phyloP scores from a whole-genome alignment of 2,113 vertebrate genomes.

The Aspidoscelis tigris region DNA sequence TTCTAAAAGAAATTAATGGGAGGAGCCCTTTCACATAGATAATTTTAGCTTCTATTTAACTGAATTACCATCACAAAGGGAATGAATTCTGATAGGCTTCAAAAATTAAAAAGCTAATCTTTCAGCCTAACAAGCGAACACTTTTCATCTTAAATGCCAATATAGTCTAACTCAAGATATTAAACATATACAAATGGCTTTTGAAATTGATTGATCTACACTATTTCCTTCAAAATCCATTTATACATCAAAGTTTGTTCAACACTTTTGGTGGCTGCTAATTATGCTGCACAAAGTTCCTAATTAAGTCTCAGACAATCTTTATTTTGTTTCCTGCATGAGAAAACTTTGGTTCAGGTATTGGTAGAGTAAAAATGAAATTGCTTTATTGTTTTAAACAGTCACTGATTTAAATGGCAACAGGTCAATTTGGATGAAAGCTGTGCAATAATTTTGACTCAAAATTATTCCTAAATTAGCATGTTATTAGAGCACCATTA shows the following conservation, averaged over 20 bases:
- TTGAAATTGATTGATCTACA: background rate
- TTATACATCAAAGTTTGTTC: background rate
- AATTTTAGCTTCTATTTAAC: conserved; percentile 47
- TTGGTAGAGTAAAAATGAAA: conserved; percentile 20
- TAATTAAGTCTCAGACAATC: conserved; percentile 53
- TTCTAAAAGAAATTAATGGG: conserved; percentile 47
- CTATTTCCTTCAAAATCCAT: conserved; percentile 34
- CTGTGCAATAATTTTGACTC: conserved; percentile 9
- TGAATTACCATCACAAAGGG: conserved; percentile 44
- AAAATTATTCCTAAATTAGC: conserved; percentile 8
- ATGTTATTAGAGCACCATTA: background rate
- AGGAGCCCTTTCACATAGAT: conserved; percentile 39
- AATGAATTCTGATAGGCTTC: conserved; percentile 36
- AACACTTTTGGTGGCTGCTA: background rate
- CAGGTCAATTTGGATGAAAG: conserved; percentile 40
- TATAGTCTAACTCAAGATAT: conserved; percentile 35
- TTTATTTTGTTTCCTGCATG: conserved; percentile 42
- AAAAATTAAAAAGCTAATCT: conserved; percentile 44
- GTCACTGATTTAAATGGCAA: conserved; percentile 37
- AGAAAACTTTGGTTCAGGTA: conserved; percentile 46
- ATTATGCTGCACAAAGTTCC: conserved; percentile 9
- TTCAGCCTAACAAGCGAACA: conserved; percentile 21
- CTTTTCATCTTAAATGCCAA: conserved; percentile 45
- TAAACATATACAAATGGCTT: conserved; percentile 33
- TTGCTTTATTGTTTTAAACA: conserved; percentile 39